Evolutionary conservation across 2,888 invertebrate genomes (phyloP).

Genomic region (Rotaria socialis): DNA sequence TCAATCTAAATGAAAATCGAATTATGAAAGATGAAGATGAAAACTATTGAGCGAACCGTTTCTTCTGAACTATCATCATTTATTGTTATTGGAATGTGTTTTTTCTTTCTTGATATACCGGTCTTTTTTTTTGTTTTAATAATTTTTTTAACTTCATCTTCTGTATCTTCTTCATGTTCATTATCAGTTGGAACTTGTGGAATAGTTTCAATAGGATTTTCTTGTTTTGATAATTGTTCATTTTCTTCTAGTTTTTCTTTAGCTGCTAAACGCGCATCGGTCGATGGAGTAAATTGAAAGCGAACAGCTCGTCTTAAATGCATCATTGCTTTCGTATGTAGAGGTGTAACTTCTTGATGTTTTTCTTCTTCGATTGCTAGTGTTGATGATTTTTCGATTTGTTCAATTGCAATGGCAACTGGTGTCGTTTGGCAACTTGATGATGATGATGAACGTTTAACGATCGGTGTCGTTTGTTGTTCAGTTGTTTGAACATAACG

Average conservation of each 20-base stretch:
- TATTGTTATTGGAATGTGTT: not conserved
- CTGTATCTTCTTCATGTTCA: constrained; percentile 19
- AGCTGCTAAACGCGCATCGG: not conserved
- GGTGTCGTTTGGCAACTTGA: constrained; percentile 22
- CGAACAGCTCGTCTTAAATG: constrained; percentile 9
- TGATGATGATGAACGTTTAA: not conserved
- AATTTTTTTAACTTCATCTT: not conserved
- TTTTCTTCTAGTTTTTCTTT: constrained; percentile 16
- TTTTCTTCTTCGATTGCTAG: not conserved
- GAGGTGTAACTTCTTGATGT: not conserved
- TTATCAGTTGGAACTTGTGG: not conserved
- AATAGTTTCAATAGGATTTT: not conserved
- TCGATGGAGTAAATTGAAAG: not conserved
- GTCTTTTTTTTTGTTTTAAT: not conserved
- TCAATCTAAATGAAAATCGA: not conserved
- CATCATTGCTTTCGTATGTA: not conserved
- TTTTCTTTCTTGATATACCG: not conserved
- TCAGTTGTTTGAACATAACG: not conserved
- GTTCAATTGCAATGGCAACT: no score
- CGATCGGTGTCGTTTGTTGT: not conserved
- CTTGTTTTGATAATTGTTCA: not conserved
- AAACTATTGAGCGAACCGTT: not conserved
- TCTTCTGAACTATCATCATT: constrained; percentile 18
- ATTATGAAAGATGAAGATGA: no score
- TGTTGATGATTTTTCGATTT: no score